Conservation (phyloP, 2,113 vertebrate genomes). For the Urocitellus parryii region DNA sequence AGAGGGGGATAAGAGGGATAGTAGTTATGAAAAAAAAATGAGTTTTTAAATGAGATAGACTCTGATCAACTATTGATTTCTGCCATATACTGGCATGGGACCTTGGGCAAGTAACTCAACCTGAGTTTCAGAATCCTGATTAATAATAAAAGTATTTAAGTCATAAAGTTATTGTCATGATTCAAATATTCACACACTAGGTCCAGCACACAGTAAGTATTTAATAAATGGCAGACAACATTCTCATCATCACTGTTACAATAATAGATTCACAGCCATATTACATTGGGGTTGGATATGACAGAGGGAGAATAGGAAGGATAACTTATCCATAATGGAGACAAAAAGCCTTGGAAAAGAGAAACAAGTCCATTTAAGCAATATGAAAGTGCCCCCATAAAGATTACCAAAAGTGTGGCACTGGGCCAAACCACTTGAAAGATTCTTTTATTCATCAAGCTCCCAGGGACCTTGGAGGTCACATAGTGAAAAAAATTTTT, state of each 20-base stretch:
- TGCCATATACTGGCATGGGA: not conserved
- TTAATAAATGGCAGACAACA: not conserved
- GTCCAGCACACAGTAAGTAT: not conserved
- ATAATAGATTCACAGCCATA: not conserved
- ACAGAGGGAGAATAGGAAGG: not conserved
- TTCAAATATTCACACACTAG: not conserved
- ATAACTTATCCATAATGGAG: not conserved
- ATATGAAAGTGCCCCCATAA: not conserved
- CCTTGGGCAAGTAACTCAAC: not conserved
- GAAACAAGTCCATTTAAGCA: not conserved
- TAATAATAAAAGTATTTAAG: not conserved
- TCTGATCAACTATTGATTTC: not conserved
- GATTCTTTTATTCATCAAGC: constrained; percentile 4
- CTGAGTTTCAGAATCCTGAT: not conserved
- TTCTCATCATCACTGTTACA: not conserved
- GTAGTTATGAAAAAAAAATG: not conserved
- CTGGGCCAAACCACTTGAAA: constrained; percentile 27
- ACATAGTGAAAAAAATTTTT: not conserved
- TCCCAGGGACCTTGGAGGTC: not conserved
- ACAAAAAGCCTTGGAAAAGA: not conserved
- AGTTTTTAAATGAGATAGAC: not conserved
- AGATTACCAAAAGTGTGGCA: not conserved
- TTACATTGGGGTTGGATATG: too few species aligned
- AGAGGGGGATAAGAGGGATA: not conserved
- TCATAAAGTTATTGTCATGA: not conserved